Evolutionary conservation across 2,888 invertebrate species (phyloP).

Genomic region (Gasteruption jaculator): DNA sequence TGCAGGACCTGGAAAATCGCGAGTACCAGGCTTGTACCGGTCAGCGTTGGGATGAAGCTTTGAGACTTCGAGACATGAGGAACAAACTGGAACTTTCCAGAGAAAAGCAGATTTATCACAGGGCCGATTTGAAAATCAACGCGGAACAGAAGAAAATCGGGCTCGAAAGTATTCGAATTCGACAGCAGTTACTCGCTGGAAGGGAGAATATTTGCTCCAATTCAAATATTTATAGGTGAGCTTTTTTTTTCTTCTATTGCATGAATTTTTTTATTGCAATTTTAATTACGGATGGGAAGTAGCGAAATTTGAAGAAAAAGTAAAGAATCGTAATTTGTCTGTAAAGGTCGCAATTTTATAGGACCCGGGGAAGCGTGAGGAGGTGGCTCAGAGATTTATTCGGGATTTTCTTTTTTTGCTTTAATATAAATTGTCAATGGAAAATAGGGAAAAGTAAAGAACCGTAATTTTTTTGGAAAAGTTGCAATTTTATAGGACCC

Average conservation of each 20-base stretch:
- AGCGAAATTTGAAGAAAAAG: no score
- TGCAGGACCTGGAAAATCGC: conserved; percentile 35
- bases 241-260: conserved; percentile 5
- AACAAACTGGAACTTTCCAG: conserved; percentile 39
- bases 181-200: conserved; percentile 28
- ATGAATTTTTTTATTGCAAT: conserved; percentile 7
- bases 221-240: conserved; percentile 38
- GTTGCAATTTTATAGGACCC: no score
- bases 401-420: no score
- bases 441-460: no score
- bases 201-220: conserved; percentile 33
- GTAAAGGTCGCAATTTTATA: no score
- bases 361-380: no score
- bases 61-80: conserved; percentile 43
- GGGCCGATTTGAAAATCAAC: conserved; percentile 32
- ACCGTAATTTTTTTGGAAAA: no score
- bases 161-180: conserved; percentile 30
- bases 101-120: conserved; percentile 37
- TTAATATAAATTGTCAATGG: no score
- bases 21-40: conserved; percentile 37
- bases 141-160: conserved; percentile 30
- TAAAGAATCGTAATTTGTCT: no score
- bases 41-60: conserved; percentile 41
- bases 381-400: no score
- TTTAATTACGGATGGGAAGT: no score